These are phyloP conservation scores for Myripristis jacobus DNA, from an alignment of 2,797 vertebrate species.

Conservation along the genomic window DNA sequence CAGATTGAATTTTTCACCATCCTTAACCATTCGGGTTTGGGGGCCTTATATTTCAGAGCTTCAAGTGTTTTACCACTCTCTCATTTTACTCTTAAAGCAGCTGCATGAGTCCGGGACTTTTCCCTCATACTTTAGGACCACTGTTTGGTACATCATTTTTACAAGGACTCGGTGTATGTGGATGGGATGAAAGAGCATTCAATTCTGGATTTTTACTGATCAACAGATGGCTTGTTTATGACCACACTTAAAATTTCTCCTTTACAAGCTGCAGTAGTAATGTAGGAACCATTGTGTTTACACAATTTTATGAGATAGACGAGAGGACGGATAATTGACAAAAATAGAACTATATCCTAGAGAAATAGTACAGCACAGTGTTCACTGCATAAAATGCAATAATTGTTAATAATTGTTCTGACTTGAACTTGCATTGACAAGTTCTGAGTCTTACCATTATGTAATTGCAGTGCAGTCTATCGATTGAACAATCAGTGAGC, in stretches of 20 bases:
- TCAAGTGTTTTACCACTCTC: conserved; percentile 47
- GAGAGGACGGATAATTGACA: background rate
- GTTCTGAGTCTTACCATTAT: conserved; percentile 16
- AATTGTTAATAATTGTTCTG: conserved; percentile 55
- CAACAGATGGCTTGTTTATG: conserved; percentile 8
- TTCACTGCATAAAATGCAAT: conserved; percentile 18
- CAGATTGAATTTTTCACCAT: conserved; percentile 45
- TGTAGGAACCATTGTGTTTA: conserved; percentile 37
- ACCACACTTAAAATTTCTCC: background rate
- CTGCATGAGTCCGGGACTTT: conserved; percentile 30
- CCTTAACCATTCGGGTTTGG: conserved; percentile 58
- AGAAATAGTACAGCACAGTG: conserved; percentile 10
- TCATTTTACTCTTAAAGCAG: conserved; percentile 37
- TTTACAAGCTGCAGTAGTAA: conserved; percentile 14
- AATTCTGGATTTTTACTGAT: conserved; percentile 14
- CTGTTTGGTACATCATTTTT: conserved; percentile 32
- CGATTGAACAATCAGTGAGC: conserved; percentile 24
- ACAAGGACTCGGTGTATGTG: conserved; percentile 9
- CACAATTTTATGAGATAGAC: conserved; percentile 4
- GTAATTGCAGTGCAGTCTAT: conserved; percentile 41
- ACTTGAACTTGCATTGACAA: conserved; percentile 13
- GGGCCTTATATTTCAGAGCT: conserved; percentile 62
- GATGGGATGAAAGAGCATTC: background rate
- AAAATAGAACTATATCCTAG: conserved; percentile 2
- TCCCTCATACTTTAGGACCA: conserved; percentile 42